These are phyloP conservation scores for Dendrolimus kikuchii DNA, from an alignment of 1,140 invertebrate genomes.

Conservation along the genomic window DNA sequence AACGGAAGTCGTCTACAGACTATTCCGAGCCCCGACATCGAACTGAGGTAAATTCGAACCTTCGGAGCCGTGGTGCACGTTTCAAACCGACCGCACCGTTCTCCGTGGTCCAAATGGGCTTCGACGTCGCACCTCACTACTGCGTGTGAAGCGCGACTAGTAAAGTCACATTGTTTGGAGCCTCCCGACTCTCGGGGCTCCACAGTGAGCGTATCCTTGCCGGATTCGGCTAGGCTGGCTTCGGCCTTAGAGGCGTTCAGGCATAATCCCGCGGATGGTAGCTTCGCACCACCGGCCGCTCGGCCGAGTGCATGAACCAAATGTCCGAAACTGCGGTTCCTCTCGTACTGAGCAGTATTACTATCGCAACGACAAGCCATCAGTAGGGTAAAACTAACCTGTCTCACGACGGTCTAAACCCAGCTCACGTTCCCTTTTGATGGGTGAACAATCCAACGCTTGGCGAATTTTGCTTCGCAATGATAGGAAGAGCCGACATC, in stretches of 20 bases:
- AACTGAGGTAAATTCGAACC: conserved; percentile 39
- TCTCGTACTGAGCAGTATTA: conserved; percentile 75
- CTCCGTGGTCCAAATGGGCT: conserved; percentile 18
- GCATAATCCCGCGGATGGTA: conserved; percentile 87
- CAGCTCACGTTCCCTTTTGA: conserved; percentile 83
- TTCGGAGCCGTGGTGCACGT: conserved; percentile 13
- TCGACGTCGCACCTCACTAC: conserved; percentile 15
- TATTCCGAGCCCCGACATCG: conserved; percentile 71
- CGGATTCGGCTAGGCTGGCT: conserved; percentile 76
- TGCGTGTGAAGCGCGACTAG: conserved; percentile 75
- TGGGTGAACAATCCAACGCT: conserved; percentile 88
- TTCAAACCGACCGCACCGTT: conserved; percentile 12
- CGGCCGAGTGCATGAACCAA: conserved; percentile 81
- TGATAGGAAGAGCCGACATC: conserved; percentile 88
- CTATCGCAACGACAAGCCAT: conserved; percentile 65
- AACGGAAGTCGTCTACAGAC: conserved; percentile 73
- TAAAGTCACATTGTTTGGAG: conserved; percentile 74
- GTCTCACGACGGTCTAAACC: conserved; percentile 87
- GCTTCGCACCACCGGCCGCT: conserved; percentile 80
- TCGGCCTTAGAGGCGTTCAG: conserved; percentile 89
- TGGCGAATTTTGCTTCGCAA: conserved; percentile 86
- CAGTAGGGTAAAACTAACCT: conserved; percentile 82
- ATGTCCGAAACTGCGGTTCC: conserved; percentile 82
- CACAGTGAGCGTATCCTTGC: conserved; percentile 66
- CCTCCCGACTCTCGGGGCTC: conserved; percentile 72